Base-by-base conservation (phyloP, 2,888 invertebrate species). In the Drosophila colorata region DNA sequence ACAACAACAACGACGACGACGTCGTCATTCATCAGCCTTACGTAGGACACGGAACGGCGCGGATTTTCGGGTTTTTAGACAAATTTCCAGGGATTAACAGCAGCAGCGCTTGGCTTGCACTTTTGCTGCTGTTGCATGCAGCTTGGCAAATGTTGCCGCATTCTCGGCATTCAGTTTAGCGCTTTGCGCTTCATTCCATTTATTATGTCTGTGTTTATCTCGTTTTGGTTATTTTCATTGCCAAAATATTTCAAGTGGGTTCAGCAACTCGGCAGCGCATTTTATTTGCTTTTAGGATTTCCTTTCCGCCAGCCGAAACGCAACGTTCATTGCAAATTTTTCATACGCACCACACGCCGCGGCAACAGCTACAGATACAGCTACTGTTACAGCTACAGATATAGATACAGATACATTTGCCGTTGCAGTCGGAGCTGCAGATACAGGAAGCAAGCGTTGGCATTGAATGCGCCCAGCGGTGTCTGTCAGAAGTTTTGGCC, bases 231-330 rank as follows among this genome's bases (percentile, higher is more conserved):
- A 78, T 74, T 82, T 84, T 70, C 74, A 79, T 77, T 78, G 87
- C 84, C 80, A 83, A 87, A 79, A 88, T 85, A 85, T 85, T 87
- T 85, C 87, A 87, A 84, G 81, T 78, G 87, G 80, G 71, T 76
- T 85, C 83, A 67, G 51, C 65, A 69, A 66, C 61, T 43, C 57
- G 46, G 47, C 51, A 53, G 37, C 46, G 53, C 61, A 61, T 78
- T 79, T 79, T 85, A 82, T 87, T 81, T 84, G 83, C 66, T 73
- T 70, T 87, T 87, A 63, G 86, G 74, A 87, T 75, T 58, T 56
- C 33, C 55, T 72, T 56, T 48, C n/a, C 60, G 18, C 25, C 56
- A 56, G 58, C 51, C 71, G 14, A 55, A 46, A 16, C 48, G 51
- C 76, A 56, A 58, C 59, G 68, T 72, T 80, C 78, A 74, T 84